Conservation (phyloP, 2,888 invertebrate species). For the Pachliopta kotzebuea region DNA sequence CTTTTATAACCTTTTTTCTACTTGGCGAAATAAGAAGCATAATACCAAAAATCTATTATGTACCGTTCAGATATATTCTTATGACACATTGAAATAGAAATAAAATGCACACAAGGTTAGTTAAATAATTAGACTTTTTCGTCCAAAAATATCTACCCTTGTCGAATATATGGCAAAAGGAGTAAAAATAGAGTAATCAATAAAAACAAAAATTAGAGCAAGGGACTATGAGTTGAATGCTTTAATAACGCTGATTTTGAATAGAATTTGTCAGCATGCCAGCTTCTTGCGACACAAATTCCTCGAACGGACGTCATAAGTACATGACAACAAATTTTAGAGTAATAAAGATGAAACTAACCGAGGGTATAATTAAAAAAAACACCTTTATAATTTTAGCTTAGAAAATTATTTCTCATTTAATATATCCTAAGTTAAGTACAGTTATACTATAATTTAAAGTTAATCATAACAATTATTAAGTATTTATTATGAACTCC, state of each 20-base stretch:
- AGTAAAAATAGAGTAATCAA: background rate
- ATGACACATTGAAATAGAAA: too few relatives aligned
- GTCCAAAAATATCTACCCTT: background rate
- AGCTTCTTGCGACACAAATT: slow-evolving; percentile 47
- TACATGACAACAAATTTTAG: slow-evolving; percentile 6
- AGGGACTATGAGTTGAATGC: background rate
- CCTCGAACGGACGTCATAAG: slow-evolving; percentile 36
- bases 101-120: too few relatives aligned
- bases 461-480: slow-evolving; percentile 75
- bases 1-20: too few relatives aligned
- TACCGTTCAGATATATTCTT: too few relatives aligned
- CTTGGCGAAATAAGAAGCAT: too few relatives aligned
- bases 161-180: background rate
- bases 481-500: slow-evolving; percentile 73
- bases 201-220: background rate
- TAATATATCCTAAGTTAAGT: slow-evolving; percentile 75
- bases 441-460: slow-evolving; percentile 68
- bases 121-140: background rate
- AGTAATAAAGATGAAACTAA: background rate
- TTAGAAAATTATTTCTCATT: slow-evolving; percentile 75
- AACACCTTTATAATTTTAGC: slow-evolving; percentile 47
- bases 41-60: too few relatives aligned
- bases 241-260: slow-evolving; percentile 11
- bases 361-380: slow-evolving; percentile 39
- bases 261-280: slow-evolving; percentile 40